phyloP scores from a whole-genome alignment of 2,113 vertebrate species.

The Psilopsiagon aymara region DNA sequence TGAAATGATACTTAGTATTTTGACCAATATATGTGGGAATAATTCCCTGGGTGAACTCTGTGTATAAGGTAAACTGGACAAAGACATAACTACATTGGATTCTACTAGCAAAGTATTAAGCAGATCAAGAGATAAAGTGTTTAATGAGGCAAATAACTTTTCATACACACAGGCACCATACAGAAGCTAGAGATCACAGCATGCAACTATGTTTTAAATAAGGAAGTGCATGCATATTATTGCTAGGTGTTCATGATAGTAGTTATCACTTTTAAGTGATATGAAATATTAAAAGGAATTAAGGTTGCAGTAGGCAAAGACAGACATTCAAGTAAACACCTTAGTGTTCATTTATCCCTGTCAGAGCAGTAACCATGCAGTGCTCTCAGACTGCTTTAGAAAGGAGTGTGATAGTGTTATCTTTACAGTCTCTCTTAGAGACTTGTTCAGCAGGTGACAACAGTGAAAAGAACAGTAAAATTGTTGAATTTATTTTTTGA shows the following conservation, averaged over 20 bases:
- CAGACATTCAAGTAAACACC: not conserved
- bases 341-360: not conserved
- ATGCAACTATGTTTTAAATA: not conserved
- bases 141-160: not conserved
- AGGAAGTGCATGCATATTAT: not conserved
- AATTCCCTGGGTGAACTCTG: not conserved
- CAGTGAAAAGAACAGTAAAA: not conserved
- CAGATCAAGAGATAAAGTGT: not conserved
- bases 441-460: not conserved
- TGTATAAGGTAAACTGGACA: not conserved
- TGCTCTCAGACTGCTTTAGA: not conserved
- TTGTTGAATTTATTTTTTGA: not conserved
- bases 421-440: not conserved
- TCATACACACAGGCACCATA: not conserved
- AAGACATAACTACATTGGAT: not conserved
- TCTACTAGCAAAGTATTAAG: not conserved
- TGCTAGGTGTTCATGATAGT: not conserved
- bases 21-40: not conserved
- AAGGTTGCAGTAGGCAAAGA: not conserved
- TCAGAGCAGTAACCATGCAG: not conserved
- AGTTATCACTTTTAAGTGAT: not conserved
- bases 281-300: not conserved
- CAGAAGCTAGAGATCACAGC: not conserved
- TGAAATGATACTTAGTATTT: not conserved
- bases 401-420: not conserved